Evolutionary conservation across 2,797 vertebrate species (phyloP).

Genomic region (Cirrhinus mrigala): DNA sequence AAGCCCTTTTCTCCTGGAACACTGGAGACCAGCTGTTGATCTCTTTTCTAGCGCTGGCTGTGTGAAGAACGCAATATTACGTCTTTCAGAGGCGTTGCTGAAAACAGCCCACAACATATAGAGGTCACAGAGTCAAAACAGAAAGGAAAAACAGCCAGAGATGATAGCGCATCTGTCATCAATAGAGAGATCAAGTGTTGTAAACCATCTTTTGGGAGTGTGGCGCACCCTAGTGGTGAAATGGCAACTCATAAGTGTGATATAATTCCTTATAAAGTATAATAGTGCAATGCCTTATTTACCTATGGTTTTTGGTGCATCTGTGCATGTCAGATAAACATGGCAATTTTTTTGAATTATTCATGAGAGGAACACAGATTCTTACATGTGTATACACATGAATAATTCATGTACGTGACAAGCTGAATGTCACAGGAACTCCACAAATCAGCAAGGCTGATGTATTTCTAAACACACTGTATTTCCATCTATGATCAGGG

Average conservation of each 20-base stretch:
- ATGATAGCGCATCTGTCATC: background rate
- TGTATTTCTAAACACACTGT: background rate
- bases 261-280: background rate
- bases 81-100: background rate
- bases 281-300: background rate
- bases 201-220: background rate
- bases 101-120: background rate
- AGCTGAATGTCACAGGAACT: background rate
- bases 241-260: background rate
- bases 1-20: background rate
- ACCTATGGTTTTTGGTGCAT: background rate
- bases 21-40: background rate
- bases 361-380: background rate
- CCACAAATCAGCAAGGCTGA: background rate
- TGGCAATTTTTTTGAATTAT: background rate
- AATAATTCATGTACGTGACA: background rate
- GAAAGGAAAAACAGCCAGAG: background rate
- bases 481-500: too few relatives aligned
- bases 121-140: background rate
- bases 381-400: background rate
- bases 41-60: background rate
- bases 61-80: slow-evolving; percentile 2
- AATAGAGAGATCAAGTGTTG: background rate
- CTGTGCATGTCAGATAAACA: background rate
- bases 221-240: slow-evolving; percentile 28